Base-by-base conservation (phyloP, 30 jellyfish, hydroid and myxozoan genomes). In the Rhopilema esculentum region DNA sequence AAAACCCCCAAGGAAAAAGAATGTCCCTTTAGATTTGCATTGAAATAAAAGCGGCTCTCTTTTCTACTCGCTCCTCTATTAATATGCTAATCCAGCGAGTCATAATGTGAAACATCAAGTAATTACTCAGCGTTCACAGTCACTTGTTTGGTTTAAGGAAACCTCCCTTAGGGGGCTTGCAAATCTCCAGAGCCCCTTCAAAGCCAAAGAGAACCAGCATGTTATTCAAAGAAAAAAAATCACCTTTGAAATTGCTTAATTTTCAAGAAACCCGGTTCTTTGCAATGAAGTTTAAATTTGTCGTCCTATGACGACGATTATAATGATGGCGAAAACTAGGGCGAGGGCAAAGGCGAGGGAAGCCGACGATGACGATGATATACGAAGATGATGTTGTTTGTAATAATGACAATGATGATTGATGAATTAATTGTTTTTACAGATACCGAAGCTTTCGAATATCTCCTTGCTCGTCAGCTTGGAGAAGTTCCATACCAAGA, bases 381-480 rank as follows among this genome's bases (percentile, higher is more conserved):
- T 6, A 40, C 57, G n/a, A n/a, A n/a, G n/a, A n/a, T n/a, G n/a
- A 40, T 40, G 57, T 40, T 40, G 57, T 2, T 40, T 40, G 9
- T 6, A 40, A 40, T 40, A 12, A 2, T 40, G 57, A 40, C 12
- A 40, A 12, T 6, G 57, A 12, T 40, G 57, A 40, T 40, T 40
- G 57, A 12, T 40, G 6, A 12, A 40, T 40, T 40, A 40, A 40
- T 40, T 12, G 12, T 40, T 40, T 73, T 48, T 32, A 33, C 70
- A 73, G 84, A 73, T 73, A 73, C 84, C 7, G 84, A 73, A 17
- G 84, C 84, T 0, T 73, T 31, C 53, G 84, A 73, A 18, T 20
- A 24, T n/a, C 64, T 73, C 32, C 25, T 67, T 2, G 69, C 2
- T 20, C 50, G 69, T 8, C 27, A 31, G 64, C 78, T 21, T 1